phyloP scores from a whole-genome alignment of 2,888 invertebrate species.

The Eilema sororculum region DNA sequence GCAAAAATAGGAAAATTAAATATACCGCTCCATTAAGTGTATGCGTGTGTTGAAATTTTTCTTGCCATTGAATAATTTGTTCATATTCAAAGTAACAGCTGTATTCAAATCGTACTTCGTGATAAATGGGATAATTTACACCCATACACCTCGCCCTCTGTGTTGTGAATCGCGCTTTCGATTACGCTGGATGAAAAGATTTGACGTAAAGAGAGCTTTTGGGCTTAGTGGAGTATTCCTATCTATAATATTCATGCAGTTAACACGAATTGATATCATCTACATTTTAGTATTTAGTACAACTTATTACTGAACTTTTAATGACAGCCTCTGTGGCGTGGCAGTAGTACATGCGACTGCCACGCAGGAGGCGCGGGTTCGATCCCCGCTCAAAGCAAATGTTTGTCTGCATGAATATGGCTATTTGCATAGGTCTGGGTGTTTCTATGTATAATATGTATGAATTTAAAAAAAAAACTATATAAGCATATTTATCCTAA shows the following conservation, averaged over 20 bases:
- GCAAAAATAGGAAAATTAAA: slow-evolving; percentile 23
- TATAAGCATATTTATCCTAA: too few relatives aligned
- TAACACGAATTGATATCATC: neutral
- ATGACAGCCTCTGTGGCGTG: too few relatives aligned
- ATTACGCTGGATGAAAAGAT: neutral
- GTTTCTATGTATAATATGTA: too few relatives aligned
- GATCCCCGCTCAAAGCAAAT: too few relatives aligned
- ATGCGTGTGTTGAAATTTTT: slow-evolving; percentile 21
- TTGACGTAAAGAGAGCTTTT: neutral
- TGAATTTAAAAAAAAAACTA: too few relatives aligned
- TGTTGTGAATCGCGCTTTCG: slow-evolving; percentile 21
- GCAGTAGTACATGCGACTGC: too few relatives aligned
- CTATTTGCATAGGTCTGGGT: too few relatives aligned
- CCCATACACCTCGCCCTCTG: slow-evolving; percentile 25
- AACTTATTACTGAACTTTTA: too few relatives aligned
- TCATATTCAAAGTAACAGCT: slow-evolving; percentile 21
- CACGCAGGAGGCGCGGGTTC: too few relatives aligned
- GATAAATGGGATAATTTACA: slow-evolving; percentile 46
- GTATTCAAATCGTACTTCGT: slow-evolving; percentile 29
- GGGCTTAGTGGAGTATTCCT: neutral
- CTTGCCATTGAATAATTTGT: slow-evolving; percentile 37
- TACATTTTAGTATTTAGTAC: neutral
- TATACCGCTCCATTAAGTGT: slow-evolving; percentile 22
- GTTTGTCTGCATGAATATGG: too few relatives aligned
- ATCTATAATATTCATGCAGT: neutral